A percentile compares a stretch with the other conserved stretches of the same genome.
These are phyloP conservation scores for Cyprinus carpio DNA, from an alignment of 2,113 vertebrate genomes.

Conservation along the genomic window DNA sequence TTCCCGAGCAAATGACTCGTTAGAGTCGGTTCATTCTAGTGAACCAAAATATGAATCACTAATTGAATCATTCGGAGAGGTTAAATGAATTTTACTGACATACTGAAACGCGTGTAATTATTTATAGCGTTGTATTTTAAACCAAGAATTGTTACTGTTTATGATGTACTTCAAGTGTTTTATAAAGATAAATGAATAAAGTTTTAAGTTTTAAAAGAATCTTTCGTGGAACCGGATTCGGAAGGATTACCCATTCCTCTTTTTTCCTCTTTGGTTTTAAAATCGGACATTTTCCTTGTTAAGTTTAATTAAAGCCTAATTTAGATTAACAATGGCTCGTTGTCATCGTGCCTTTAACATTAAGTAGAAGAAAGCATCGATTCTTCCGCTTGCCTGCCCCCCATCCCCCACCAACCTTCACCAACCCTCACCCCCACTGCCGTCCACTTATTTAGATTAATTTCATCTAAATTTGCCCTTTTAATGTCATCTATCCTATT, in stretches of 20 bases:
- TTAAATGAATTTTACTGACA: background rate
- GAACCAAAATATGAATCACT: background rate
- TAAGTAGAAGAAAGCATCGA: conserved; percentile 8
- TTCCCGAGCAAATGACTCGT: background rate
- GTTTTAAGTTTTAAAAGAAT: background rate
- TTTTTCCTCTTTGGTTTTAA: background rate
- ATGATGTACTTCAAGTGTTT: background rate
- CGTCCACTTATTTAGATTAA: background rate
- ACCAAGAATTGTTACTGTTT: background rate
- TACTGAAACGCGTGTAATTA: background rate
- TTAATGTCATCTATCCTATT: conserved; percentile 9
- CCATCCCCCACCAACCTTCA: conserved; percentile 15
- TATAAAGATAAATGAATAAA: background rate
- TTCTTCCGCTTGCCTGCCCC: conserved; percentile 40
- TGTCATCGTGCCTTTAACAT: background rate
- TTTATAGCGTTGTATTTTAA: background rate
- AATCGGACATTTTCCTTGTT: background rate
- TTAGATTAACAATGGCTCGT: conserved; percentile 14
- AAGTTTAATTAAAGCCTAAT: conserved; percentile 18
- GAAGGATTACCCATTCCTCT: too few relatives aligned
- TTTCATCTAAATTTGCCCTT: conserved; percentile 18
- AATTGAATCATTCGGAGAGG: background rate
- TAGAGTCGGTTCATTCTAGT: background rate
- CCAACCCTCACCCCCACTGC: conserved; percentile 11
- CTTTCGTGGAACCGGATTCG: background rate